Base-by-base conservation (phyloP, 1,140 invertebrate genomes). In the Adelges cooleyi region DNA sequence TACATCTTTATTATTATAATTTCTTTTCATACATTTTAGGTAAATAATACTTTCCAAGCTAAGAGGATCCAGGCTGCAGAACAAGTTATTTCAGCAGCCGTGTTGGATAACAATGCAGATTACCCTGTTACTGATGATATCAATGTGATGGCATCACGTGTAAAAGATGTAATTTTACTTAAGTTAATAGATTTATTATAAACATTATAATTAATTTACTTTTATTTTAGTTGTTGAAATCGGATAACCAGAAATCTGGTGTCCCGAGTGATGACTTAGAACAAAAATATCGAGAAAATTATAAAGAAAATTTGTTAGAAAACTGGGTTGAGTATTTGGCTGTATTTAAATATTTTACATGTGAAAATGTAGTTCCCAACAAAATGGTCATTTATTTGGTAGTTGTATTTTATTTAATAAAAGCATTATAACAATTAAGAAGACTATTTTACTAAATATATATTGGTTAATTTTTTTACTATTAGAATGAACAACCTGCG, bases 51-150 rank as follows among this genome's bases (percentile, higher is more conserved):
- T n/a, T n/a, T n/a, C n/a, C n/a, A n/a, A n/a, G n/a, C n/a, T n/a
- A n/a, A n/a, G n/a, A n/a, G n/a, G n/a, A n/a, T n/a, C n/a, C n/a
- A n/a, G n/a, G 56, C 56, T n/a, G 56, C 56, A 15, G 46, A 62
- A 62, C 23, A 29, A 3, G 56, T 42, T 62, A 2, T 48, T n/a
- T n/a, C n/a, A n/a, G n/a, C n/a, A n/a, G n/a, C n/a, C n/a, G n/a
- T n/a, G n/a, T n/a, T n/a, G n/a, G n/a, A n/a, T n/a, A n/a, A n/a
- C n/a, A 62, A 20, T 33, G 17, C 46, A 15, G 44, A 46, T 33
- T 48, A 62, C 11, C 56, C 56, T 18, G 44, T 62, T 48, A 62
- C 56, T 0, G 44, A 48, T 29, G 56, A 62, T 48, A 62, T 62
- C 10, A 48, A 62, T 62, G 20, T 18, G 33, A 48, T 62, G 42